Evolutionary conservation across 2,113 vertebrate species (phyloP).

Genomic region (Oryzias curvinotus): DNA sequence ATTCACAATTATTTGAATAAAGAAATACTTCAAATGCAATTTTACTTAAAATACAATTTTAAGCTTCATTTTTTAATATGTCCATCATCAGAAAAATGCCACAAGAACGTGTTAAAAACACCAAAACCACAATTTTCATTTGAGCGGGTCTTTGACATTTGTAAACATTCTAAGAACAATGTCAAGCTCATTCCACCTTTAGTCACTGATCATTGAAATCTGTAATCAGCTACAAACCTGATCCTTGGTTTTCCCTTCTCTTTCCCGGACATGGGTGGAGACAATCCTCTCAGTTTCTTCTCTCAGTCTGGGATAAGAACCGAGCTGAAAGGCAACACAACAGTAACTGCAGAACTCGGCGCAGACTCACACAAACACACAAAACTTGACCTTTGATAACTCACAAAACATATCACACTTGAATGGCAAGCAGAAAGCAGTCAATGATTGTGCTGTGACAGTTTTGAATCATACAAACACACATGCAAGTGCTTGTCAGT

Average conservation of each 20-base stretch:
- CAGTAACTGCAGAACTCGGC: constrained; percentile 53
- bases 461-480: constrained; percentile 44
- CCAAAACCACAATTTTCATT: too few species aligned
- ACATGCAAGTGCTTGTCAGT: constrained; percentile 25
- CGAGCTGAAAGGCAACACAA: constrained; percentile 80
- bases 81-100: too few species aligned
- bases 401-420: constrained; percentile 64
- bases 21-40: too few species aligned
- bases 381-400: constrained; percentile 42
- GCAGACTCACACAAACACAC: constrained; percentile 36
- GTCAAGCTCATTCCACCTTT: too few species aligned
- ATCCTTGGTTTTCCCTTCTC: constrained; percentile 93
- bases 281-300: constrained; percentile 97
- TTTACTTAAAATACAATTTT: too few species aligned
- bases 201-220: too few species aligned
- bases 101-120: too few species aligned
- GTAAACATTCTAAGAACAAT: too few species aligned
- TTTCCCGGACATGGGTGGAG: constrained; percentile 89
- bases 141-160: too few species aligned
- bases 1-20: too few species aligned
- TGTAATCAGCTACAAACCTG: constrained; percentile 78
- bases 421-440: constrained; percentile 62
- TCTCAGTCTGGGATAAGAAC: constrained; percentile 88
- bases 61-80: too few species aligned
- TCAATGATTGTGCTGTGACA: constrained; percentile 66